Conservation (phyloP, 2,888 invertebrate genomes). For the Acanthosepion esculentum region DNA sequence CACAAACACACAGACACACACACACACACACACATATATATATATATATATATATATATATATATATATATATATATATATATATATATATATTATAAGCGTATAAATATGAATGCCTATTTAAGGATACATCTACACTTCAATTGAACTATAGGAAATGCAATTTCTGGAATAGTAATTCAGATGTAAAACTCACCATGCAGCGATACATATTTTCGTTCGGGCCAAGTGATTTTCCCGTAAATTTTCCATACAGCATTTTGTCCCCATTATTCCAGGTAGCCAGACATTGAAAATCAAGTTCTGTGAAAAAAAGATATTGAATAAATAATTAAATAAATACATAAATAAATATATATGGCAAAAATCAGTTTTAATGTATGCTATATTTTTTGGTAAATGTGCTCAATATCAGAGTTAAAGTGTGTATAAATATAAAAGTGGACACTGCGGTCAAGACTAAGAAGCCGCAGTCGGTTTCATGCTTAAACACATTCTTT, state of each 20-base stretch:
- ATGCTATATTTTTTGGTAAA: no score
- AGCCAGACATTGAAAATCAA: conserved; percentile 68
- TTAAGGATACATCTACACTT: not conserved
- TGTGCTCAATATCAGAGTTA: no score
- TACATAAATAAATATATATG: not conserved
- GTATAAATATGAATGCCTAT: not conserved
- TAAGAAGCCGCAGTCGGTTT: no score
- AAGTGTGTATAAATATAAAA: no score
- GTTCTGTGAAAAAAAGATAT: conserved; percentile 56
- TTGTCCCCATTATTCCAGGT: conserved; percentile 69
- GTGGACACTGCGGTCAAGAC: no score
- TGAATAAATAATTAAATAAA: not conserved
- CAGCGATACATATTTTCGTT: conserved; percentile 92
- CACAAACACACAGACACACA: not conserved
- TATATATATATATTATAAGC: not conserved
- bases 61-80: not conserved
- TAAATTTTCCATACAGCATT: conserved; percentile 71
- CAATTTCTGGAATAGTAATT: conserved; percentile 23
- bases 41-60: not conserved
- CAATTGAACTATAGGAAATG: no score
- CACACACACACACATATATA: no score
- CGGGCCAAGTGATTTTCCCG: conserved; percentile 81
- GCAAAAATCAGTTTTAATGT: not conserved
- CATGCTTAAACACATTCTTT: no score
- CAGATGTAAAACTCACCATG: conserved; percentile 81